Conservation (phyloP, 2,797 vertebrate species). For the Babyrousa celebensis region DNA sequence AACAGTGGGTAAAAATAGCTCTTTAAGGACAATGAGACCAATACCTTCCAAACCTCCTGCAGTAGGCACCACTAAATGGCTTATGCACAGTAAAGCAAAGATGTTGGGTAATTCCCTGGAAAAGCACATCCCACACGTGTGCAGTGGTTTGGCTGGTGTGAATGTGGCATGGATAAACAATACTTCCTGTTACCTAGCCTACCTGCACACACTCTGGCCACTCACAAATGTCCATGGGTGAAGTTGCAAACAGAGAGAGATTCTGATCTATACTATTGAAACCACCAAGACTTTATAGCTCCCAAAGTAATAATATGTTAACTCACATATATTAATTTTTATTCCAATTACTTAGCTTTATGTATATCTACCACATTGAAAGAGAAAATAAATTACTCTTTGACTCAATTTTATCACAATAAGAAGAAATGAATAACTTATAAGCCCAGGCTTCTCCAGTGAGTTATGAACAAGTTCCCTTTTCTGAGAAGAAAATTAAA, state of each 20-base stretch:
- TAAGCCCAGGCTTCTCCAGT: constrained; percentile 76
- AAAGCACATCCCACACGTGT: background rate
- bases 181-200: background rate
- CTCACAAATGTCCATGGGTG: background rate
- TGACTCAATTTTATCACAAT: constrained; percentile 84
- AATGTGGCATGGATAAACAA: background rate
- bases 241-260: background rate
- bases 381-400: constrained; percentile 79
- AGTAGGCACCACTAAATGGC: background rate
- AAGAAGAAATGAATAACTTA: constrained; percentile 86
- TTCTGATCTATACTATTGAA: background rate
- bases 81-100: background rate
- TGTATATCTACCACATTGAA: constrained; percentile 76
- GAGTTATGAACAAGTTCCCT: constrained; percentile 84
- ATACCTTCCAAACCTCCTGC: background rate
- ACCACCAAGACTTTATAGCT: constrained; percentile 71
- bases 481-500: constrained; percentile 87
- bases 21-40: background rate
- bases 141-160: background rate
- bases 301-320: constrained; percentile 79
- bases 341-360: constrained; percentile 80
- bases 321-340: constrained; percentile 83
- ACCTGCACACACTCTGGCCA: background rate
- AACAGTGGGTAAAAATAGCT: background rate
- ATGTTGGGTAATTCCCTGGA: background rate